Evolutionary conservation across 2,888 invertebrate species (phyloP), one percentile per base, ranked within the genome.

Genomic region (Dastarcus helophoroides): DNA sequence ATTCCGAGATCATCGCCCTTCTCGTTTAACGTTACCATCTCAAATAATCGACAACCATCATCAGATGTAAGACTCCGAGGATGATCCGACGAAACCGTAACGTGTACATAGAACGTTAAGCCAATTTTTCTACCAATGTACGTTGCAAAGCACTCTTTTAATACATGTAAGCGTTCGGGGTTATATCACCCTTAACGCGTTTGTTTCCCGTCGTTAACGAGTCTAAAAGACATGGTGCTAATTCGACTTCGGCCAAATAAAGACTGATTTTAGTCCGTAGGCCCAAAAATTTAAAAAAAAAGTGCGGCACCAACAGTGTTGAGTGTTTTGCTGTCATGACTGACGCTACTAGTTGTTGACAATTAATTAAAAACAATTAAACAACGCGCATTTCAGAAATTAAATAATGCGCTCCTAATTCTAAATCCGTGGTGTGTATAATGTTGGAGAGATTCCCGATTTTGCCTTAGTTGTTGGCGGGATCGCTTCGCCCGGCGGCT

Each of bases 391-490:
- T 45, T n/a, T n/a, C n/a, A n/a, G n/a, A n/a, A n/a, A n/a, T n/a
- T 33, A 26, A 29, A 3, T 29, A 40, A 48, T 50, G 53, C 56
- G 56, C 53, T 54, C 51, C 53, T 58, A 56, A 57, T 60, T 60
- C 59, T 58, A 58, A 59, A 60, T 55, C 44, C 48, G 51, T 53
- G 53, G 50, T 48, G 48, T 53, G 43, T 41, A 29, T 36, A 23
- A 43, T 41, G 44, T 53, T 49, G 41, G 41, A 50, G 44, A n/a
- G 38, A 45, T 37, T 48, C 53, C 54, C 54, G 48, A 51, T 56
- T 59, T 48, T 59, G 58, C 58, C 58, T 59, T 59, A 56, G 58
- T 58, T 58, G 46, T 48, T 41, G 50, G 44, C 46, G 42, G 35
- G 41, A 40, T 49, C 40, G 48, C 44, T 46, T 47, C 41, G 40